Evolutionary conservation across 2,888 invertebrate species (phyloP), one percentile per base, ranked within the genome.

Genomic region (Xestoiulus laeticollis): DNA sequence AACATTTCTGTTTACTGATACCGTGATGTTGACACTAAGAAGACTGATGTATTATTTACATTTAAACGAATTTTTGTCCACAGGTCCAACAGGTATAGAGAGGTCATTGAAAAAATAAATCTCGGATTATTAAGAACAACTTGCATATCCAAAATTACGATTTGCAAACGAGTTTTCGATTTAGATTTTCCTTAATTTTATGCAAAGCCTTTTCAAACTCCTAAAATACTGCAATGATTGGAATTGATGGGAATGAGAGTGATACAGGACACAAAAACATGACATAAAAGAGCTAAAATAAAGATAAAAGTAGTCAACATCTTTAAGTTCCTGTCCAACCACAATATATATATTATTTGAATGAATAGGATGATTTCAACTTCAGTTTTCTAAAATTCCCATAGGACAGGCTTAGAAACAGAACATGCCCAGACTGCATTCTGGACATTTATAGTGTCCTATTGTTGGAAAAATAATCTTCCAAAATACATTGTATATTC

Each of bases 81-180:
- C 68, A 68, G 68, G 26, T 12, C 68, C 68, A 3, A 26, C n/a
- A 26, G 8, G 68, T 68, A 53, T 19, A 26, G 53, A 12, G 68
- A 68, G 68, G 68, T 68, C 68, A 68, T 19, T 68, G 10, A 26
- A 26, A 26, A 26, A 1, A 12, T 26, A 68, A 68, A 68, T 68
- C 68, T 26, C 12, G 68, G 68, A 68, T 68, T 68, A 68, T 68
- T 68, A 68, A 68, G 68, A 68, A 68, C 12, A 68, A 12, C 68
- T 68, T 22, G 68, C 26, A 68, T 68, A n/a, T n/a, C n/a, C n/a
- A 68, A 26, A 68, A 68, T 68, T 68, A 68, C 22, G 68, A 68
- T n/a, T 68, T 19, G 22, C 26, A 68, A 68, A 68, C 68, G 5
- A 68, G 68, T 68, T 68, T 68, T 5, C 6, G 68, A 26, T 26